Evolutionary conservation across 1,140 invertebrate genomes (phyloP), one percentile per base, ranked within the genome.

Genomic region (Cydia pomonella): DNA sequence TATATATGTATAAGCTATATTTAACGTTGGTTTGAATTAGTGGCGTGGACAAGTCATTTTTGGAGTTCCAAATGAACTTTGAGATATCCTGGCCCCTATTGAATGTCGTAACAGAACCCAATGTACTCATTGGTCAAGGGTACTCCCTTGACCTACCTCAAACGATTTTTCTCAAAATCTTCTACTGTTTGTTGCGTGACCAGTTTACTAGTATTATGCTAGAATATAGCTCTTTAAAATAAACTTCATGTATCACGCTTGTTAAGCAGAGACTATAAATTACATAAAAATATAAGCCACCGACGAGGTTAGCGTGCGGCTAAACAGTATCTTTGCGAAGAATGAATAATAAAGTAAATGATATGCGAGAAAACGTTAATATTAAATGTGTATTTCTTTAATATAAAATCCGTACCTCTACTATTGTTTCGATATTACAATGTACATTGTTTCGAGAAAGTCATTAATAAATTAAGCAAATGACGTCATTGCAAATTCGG

Each of bases 401-500:
- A 59, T 44, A 50, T 50, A 50, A 47, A 50, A 59, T 5, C 50
- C 50, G 16, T 18, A 18, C 50, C 50, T 53, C 0, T 59, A 9
- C 53, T 59, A 59, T 59, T 59, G 53, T 59, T 53, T 50, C 41
- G 41, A 44, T 50, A n/a, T n/a, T n/a, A 50, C 47, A 50, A 50
- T 50, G 47, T 18, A n/a, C 10, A 59, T 59, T 59, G 18, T 23
- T 23, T 23, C 18, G 53, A 59, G 53, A 53, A 53, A 53, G 50
- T 53, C 50, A 21, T 53, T 53, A 53, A 53, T 53, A 53, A 53
- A 53, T 69, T 27, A 74, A 78, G 44, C 78, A 69, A 75, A 73
- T 75, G 41, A 73, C 13, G 66, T 38, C 47, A 73, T 12, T 44
- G 10, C 41, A 7, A 4, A 7, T 44, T 44, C 41, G 2, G 13